Evolutionary conservation across 2,888 invertebrate genomes (phyloP).

Genomic region (Folsomia candida): DNA sequence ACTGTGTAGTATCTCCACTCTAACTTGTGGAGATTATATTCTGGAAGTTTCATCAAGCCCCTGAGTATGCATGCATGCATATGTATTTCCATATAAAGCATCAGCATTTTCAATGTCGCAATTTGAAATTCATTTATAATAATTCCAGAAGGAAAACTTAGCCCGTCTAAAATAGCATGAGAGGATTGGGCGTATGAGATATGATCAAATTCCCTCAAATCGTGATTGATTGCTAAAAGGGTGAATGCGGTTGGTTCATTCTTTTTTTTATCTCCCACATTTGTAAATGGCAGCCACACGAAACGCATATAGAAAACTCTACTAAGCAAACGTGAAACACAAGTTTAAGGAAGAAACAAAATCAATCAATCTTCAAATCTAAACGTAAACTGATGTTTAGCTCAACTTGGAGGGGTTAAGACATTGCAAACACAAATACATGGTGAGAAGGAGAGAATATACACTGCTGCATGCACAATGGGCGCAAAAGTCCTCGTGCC

Average conservation of each 20-base stretch:
- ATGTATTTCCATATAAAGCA: too few relatives aligned
- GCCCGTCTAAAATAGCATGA: neutral
- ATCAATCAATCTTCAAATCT: neutral
- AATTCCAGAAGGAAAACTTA: neutral
- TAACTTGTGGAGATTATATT: too few relatives aligned
- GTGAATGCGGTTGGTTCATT: neutral
- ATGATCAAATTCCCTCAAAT: conserved; percentile 14
- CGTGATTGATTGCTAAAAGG: conserved; percentile 13
- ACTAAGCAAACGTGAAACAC: neutral
- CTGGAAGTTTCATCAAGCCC: too few relatives aligned
- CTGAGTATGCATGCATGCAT: too few relatives aligned
- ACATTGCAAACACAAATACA: too few relatives aligned
- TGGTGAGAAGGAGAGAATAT: too few relatives aligned
- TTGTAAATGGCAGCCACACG: neutral
- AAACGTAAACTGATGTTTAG: neutral
- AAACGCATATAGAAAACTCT: neutral
- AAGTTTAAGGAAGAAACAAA: neutral
- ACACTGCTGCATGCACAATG: too few relatives aligned
- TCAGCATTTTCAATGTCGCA: too few relatives aligned
- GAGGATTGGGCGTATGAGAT: neutral
- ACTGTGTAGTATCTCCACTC: too few relatives aligned
- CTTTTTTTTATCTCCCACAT: neutral
- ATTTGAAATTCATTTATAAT: neutral
- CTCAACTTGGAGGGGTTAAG: neutral
- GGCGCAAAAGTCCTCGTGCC: too few relatives aligned